Base-by-base conservation (phyloP, 2,888 invertebrate species). In the Apotomis betuletana region DNA sequence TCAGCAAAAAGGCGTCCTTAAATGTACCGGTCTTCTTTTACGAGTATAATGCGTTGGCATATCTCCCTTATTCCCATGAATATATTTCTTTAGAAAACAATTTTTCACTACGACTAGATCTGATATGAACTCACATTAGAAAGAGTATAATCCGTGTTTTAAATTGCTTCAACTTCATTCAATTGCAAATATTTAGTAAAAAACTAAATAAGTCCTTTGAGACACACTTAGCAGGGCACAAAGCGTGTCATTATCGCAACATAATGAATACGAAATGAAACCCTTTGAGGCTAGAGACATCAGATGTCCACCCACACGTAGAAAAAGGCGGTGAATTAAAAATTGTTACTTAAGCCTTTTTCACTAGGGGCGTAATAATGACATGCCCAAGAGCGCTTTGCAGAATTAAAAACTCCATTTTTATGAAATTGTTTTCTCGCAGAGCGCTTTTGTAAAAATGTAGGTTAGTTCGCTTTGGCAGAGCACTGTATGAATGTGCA, bases 231-330 rank as follows among this genome's bases (percentile, higher is more conserved):
- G 41, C 59, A 52, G 44, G 61, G 36, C 49, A 12, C 13, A 64
- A 64, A 68, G 61, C 46, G 15, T 55, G 49, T 55, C 70, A 70
- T 60, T 65, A 64, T 54, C 12, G 60, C 60, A 55, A 70, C 64
- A 52, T 60, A 65, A 70, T 65, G 60, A 46, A 65, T 70, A 59
- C 70, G 59, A 60, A 65, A 70, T 65, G 64, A 70, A 65, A 65
- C 70, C 55, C 70, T 70, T 65, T 70, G 70, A 60, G 60, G 38
- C n/a, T 13, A 38, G 38, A 49, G 36, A 12, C 58, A 54, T 58
- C 51, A 70, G 57, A 55, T 64, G 12, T 15, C 61, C 61, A 44
- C 46, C 61, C 61, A 44, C 46, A 61, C 65, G 36, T 60, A 70
- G 60, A 52, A 65, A 49, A 59, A n/a, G 49, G n/a, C 41, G 64